Evolutionary conservation across 2,113 vertebrate species (phyloP), one percentile per base, ranked within the genome.

Genomic region (Oreochromis niloticus): DNA sequence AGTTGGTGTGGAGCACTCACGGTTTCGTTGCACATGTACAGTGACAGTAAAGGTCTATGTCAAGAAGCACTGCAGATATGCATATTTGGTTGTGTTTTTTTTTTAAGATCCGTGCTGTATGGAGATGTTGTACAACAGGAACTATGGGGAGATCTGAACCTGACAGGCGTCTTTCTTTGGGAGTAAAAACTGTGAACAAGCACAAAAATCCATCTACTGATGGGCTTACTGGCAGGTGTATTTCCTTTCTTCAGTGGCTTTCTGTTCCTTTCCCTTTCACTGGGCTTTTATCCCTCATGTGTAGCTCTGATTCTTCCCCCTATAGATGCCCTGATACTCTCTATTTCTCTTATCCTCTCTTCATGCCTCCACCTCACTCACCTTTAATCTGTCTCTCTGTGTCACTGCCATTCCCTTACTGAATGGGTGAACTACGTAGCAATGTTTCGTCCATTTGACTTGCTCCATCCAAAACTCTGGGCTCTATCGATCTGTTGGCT

Each of bases 401-500:
- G 6, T 57, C 2, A 3, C 36, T 81, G 73, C 54, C 79, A 30
- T 34, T 48, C 12, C 17, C 54, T 84, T 13, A 8, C 71, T 54
- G 6, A 30, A 52, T 19, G 14, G 6, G 34, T 57, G 30, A 75
- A 30, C 48, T 9, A n/a, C 41, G 43, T 85, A 52, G 32, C 50
- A 46, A 9, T n/a, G 24, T 36, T 59, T 84, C 3, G 19, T 87
- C 43, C 46, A 2, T 43, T 48, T 36, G 34, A 22, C n/a, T 88
- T 2, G 4, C 56, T 90, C 43, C 39, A 4, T 81, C 87, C 87
- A 46, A 89, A 89, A 85, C 82, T 81, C 59, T 1, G 32, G 41
- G 41, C 39, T 66, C 36, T 41, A 91, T 94, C 0, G 88, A 94
- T 94, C 90, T 88, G 92, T 90, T 87, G 87, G 46, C 41, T 59